phyloP scores from a whole-genome alignment of 1,140 invertebrate genomes.

The Potamilus streckersoni region DNA sequence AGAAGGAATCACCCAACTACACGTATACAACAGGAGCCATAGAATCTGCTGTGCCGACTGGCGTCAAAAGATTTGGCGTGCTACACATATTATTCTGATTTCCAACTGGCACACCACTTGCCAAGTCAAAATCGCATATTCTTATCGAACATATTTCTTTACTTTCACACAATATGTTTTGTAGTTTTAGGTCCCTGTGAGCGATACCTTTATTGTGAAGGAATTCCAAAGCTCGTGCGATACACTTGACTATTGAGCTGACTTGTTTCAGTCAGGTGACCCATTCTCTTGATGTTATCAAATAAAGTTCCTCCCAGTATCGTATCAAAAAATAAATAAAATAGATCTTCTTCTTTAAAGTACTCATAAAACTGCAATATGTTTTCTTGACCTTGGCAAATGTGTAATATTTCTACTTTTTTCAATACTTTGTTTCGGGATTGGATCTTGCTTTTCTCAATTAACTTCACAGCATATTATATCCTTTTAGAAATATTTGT shows the following conservation, averaged over 20 bases:
- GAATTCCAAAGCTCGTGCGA: conserved; percentile 94
- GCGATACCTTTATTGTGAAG: conserved; percentile 93
- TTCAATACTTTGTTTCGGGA: no score
- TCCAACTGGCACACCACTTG: conserved; percentile 88
- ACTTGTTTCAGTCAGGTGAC: conserved; percentile 96
- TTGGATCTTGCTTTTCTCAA: no score
- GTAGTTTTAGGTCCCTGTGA: conserved; percentile 94
- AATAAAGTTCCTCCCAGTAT: no score
- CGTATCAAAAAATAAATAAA: no score
- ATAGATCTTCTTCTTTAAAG: no score
- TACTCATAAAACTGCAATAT: conserved; percentile 52
- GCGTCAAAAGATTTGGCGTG: conserved; percentile 91
- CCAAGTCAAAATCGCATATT: conserved; percentile 98
- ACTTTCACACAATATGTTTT: conserved; percentile 96
- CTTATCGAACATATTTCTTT: conserved; percentile 92
- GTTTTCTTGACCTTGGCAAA: no score
- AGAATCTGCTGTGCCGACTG: conserved; percentile 76
- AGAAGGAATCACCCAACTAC: conserved; percentile 85
- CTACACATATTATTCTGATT: conserved; percentile 81
- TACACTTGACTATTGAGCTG: conserved; percentile 90
- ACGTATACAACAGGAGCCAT: conserved; percentile 72
- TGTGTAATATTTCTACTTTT: no score
- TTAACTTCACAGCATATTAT: no score
- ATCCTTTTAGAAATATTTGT: no score
- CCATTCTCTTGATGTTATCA: conserved; percentile 75